Conservation (phyloP, 1,140 invertebrate genomes). For the Chrysomallon squamiferum region DNA sequence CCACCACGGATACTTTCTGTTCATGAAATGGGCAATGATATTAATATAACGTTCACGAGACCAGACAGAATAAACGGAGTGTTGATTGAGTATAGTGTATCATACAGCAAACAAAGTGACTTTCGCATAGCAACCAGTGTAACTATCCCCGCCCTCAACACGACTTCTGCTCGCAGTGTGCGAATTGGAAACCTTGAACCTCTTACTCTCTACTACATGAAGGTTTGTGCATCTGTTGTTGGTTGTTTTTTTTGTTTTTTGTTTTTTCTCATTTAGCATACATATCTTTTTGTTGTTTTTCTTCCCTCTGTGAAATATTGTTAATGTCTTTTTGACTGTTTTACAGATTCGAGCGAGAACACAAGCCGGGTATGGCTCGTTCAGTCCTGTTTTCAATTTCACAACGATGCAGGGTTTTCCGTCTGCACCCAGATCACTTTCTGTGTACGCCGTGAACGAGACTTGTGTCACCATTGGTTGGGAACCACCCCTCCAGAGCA, state of each 20-base stretch:
- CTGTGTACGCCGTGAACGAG: constrained; percentile 21
- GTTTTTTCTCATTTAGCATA: too few species aligned
- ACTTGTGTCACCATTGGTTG: constrained; percentile 46
- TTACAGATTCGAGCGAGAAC: constrained; percentile 45
- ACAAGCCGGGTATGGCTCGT: constrained; percentile 27
- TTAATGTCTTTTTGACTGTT: too few species aligned
- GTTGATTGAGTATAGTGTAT: constrained; percentile 27
- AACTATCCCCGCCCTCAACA: constrained; percentile 14
- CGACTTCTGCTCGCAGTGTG: background rate
- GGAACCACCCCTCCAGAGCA: constrained; percentile 19
- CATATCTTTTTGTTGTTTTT: too few species aligned
- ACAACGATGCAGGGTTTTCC: constrained; percentile 36
- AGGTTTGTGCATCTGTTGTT: too few species aligned
- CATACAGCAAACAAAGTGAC: constrained; percentile 23
- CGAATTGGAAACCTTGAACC: constrained; percentile 25
- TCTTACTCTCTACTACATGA: constrained; percentile 38
- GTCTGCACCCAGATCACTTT: constrained; percentile 19
- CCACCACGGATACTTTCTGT: constrained; percentile 26
- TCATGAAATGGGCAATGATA: constrained; percentile 19
- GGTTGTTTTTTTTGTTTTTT: too few species aligned
- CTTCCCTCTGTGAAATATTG: too few species aligned
- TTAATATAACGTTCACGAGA: constrained; percentile 31
- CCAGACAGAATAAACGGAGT: constrained; percentile 45
- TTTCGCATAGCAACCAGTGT: constrained; percentile 21
- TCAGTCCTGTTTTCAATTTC: constrained; percentile 12